Percentiles rank a stretch among this genome's conserved stretches.
These are phyloP conservation scores for Drosophila grimshawi DNA, from an alignment of 1,140 invertebrate species.

Conservation along the genomic window DNA sequence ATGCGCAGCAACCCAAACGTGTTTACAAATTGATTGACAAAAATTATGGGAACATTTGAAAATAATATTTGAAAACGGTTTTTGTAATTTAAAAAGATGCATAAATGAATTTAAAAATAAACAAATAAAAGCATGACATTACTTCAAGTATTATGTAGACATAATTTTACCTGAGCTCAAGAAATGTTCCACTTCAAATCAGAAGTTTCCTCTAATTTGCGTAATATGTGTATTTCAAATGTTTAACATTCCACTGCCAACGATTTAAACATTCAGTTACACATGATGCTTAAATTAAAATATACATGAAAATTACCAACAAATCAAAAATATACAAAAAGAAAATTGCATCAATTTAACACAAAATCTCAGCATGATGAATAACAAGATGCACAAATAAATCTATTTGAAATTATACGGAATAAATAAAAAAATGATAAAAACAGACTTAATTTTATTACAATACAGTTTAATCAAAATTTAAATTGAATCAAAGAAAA, in stretches of 20 bases:
- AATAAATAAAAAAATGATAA: neutral
- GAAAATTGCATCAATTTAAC: neutral
- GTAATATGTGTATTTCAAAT: neutral
- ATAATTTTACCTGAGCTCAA: too few relatives aligned
- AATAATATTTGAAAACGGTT: too few relatives aligned
- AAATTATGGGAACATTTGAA: too few relatives aligned
- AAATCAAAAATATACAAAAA: neutral
- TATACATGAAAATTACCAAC: neutral
- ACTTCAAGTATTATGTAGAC: too few relatives aligned
- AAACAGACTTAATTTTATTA: too few relatives aligned
- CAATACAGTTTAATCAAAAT: too few relatives aligned
- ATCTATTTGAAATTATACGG: too few relatives aligned
- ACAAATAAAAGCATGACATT: too few relatives aligned
- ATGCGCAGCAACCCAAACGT: conserved; percentile 12
- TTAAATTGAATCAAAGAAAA: neutral
- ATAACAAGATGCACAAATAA: neutral
- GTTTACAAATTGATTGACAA: neutral
- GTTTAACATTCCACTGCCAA: conserved; percentile 11
- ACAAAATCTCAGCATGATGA: neutral
- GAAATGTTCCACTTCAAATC: too few relatives aligned
- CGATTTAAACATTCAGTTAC: neutral
- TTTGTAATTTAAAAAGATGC: too few relatives aligned
- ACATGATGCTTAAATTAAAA: neutral
- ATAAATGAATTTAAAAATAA: too few relatives aligned
- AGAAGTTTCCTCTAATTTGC: too few relatives aligned